phyloP scores from a whole-genome alignment of 2,888 invertebrate species.

The Plagodis dolabraria region DNA sequence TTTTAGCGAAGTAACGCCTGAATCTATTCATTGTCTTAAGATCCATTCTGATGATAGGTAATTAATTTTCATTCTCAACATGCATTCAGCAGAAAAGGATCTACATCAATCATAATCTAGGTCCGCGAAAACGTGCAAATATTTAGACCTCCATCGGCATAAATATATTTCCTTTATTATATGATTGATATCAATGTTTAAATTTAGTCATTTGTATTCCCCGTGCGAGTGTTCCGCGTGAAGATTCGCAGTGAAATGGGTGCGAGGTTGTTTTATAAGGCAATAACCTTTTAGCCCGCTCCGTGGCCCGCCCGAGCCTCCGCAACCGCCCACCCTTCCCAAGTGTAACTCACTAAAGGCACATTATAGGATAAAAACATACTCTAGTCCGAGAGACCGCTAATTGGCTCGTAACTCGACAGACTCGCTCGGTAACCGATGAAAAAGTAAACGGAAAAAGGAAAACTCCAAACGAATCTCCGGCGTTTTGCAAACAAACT shows the following conservation, averaged over 20 bases:
- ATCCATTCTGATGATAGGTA: conserved; percentile 20
- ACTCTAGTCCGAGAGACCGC: conserved; percentile 45
- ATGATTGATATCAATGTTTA: conserved; percentile 28
- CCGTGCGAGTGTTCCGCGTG: conserved; percentile 29
- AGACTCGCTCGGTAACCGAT: conserved; percentile 38
- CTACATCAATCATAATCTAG: conserved; percentile 16
- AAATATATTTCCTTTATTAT: conserved; percentile 18
- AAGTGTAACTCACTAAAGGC: conserved; percentile 37
- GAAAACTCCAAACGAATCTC: conserved; percentile 29
- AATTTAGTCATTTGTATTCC: conserved; percentile 34
- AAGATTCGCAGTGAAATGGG: conserved; percentile 35
- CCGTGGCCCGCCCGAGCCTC: conserved; percentile 5
- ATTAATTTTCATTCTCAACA: not conserved
- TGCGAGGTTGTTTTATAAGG: conserved; percentile 41
- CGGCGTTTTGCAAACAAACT: conserved; percentile 39
- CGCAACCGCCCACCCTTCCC: conserved; percentile 27
- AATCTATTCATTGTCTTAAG: not conserved
- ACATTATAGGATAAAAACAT: conserved; percentile 43
- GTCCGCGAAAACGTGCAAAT: conserved; percentile 18
- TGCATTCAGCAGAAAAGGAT: not conserved
- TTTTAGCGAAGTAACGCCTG: no score
- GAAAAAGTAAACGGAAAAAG: conserved; percentile 42
- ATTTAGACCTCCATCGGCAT: conserved; percentile 21
- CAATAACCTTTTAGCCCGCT: conserved; percentile 36
- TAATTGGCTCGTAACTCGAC: conserved; percentile 59